phyloP scores from a whole-genome alignment of 2,113 vertebrate genomes.

The Apeltes quadracus region DNA sequence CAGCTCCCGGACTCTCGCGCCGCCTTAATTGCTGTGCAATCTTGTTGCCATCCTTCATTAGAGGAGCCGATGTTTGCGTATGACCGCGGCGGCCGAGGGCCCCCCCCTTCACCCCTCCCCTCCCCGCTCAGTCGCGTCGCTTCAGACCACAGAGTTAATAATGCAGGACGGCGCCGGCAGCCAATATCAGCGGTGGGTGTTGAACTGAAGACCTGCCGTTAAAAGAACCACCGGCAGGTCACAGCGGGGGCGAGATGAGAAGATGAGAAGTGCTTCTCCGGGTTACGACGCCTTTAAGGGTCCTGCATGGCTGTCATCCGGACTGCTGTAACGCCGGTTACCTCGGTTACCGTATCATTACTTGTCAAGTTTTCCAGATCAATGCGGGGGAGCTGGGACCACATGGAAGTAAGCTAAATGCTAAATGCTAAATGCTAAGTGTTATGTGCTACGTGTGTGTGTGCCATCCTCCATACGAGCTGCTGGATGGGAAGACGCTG shows the following conservation, averaged over 20 bases:
- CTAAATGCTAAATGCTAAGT: no score
- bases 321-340: background rate
- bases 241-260: conserved; percentile 3
- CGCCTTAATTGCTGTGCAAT: conserved; percentile 46
- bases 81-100: conserved; percentile 40
- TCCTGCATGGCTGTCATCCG: background rate
- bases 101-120: background rate
- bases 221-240: conserved; percentile 23
- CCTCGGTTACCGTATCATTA: background rate
- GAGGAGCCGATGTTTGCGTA: conserved; percentile 32
- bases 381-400: conserved; percentile 11
- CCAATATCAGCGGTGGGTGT: conserved; percentile 44
- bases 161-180: conserved; percentile 29
- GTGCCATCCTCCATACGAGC: no score
- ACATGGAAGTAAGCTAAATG: conserved; percentile 42
- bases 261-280: background rate
- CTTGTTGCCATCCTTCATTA: conserved; percentile 37
- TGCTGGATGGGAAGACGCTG: background rate
- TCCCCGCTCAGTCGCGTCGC: conserved; percentile 19
- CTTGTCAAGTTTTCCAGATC: no score
- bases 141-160: conserved; percentile 50
- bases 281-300: background rate
- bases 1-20: conserved; percentile 10
- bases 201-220: conserved; percentile 54
- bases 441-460: no score